A percentile compares a stretch with the other conserved stretches of the same genome.
These are phyloP conservation scores for Acrobasis repandana DNA, from an alignment of 2,888 invertebrate species.

Conservation along the genomic window DNA sequence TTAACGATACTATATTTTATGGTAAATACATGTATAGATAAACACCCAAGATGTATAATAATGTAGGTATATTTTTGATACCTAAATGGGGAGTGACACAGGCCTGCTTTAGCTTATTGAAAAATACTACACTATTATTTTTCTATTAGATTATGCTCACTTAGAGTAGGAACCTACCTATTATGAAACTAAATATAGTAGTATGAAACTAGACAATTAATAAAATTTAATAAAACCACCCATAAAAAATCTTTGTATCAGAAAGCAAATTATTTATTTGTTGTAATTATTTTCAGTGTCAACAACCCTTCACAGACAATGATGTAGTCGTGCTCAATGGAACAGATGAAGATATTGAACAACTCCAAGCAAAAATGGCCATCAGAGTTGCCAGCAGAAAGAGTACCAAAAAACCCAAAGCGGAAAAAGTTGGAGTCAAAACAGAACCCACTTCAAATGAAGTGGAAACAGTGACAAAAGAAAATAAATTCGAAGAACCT, in stretches of 20 bases:
- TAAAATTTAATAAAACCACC: too few relatives aligned
- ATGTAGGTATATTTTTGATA: too few relatives aligned
- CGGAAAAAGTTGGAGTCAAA: conserved; percentile 52
- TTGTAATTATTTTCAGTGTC: conserved; percentile 83
- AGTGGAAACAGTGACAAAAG: conserved; percentile 34
- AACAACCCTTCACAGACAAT: conserved; percentile 87
- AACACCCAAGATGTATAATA: too few relatives aligned
- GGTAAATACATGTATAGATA: too few relatives aligned
- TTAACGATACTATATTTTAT: too few relatives aligned
- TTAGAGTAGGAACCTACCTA: too few relatives aligned
- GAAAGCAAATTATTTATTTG: background rate
- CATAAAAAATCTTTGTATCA: background rate
- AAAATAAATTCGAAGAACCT: conserved; percentile 59
- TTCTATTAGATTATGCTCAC: too few relatives aligned
- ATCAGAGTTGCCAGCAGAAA: conserved; percentile 87
- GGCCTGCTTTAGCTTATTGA: too few relatives aligned
- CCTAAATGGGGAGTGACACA: too few relatives aligned
- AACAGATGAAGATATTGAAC: conserved; percentile 88
- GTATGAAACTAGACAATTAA: too few relatives aligned
- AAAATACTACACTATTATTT: too few relatives aligned
- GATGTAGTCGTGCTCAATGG: conserved; percentile 96
- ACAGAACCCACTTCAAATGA: conserved; percentile 41
- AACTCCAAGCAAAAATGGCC: conserved; percentile 85
- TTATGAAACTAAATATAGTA: too few relatives aligned
- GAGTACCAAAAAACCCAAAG: conserved; percentile 84